These are phyloP conservation scores for Percopsis transmontana DNA, from an alignment of 2,113 vertebrate genomes.

Conservation along the genomic window DNA sequence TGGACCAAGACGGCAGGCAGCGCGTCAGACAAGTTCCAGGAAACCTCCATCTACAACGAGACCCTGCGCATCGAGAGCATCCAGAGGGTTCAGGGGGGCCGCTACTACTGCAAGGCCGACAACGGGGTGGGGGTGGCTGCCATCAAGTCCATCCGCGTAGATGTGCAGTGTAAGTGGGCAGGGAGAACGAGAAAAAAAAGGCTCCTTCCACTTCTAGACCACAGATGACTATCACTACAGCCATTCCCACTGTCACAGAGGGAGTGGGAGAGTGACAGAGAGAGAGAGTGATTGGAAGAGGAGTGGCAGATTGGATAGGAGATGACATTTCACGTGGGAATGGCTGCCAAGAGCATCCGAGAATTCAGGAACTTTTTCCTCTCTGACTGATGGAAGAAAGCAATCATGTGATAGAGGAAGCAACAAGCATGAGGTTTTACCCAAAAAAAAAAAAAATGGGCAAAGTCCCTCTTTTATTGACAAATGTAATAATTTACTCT, in stretches of 20 bases:
- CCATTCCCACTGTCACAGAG: conserved; percentile 59
- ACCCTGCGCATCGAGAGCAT: conserved; percentile 93
- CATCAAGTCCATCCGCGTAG: conserved; percentile 99
- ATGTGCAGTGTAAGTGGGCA: conserved; percentile 97
- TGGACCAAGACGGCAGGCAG: conserved; percentile 98
- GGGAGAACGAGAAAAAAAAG: conserved; percentile 39
- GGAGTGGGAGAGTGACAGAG: conserved; percentile 6
- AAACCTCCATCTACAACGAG: conserved; percentile 96
- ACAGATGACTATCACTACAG: conserved; percentile 60
- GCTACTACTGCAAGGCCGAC: conserved; percentile 99
- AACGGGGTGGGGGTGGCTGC: conserved; percentile 97
- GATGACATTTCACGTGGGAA: conserved; percentile 69
- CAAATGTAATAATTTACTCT: too few relatives aligned
- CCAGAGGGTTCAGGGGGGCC: conserved; percentile 92
- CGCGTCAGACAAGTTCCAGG: conserved; percentile 97
- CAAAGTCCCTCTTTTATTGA: too few relatives aligned
- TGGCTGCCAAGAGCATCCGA: conserved; percentile 77
- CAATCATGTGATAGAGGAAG: background rate
- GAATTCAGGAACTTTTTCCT: conserved; percentile 33
- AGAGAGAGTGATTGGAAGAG: conserved; percentile 56
- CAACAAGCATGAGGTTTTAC: too few relatives aligned
- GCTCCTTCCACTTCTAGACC: conserved; percentile 69
- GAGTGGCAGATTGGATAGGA: conserved; percentile 61
- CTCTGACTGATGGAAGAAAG: background rate
- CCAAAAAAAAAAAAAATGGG: too few relatives aligned